These are phyloP conservation scores for Aleiodes alternator DNA, from an alignment of 2,888 invertebrate species.

Conservation along the genomic window DNA sequence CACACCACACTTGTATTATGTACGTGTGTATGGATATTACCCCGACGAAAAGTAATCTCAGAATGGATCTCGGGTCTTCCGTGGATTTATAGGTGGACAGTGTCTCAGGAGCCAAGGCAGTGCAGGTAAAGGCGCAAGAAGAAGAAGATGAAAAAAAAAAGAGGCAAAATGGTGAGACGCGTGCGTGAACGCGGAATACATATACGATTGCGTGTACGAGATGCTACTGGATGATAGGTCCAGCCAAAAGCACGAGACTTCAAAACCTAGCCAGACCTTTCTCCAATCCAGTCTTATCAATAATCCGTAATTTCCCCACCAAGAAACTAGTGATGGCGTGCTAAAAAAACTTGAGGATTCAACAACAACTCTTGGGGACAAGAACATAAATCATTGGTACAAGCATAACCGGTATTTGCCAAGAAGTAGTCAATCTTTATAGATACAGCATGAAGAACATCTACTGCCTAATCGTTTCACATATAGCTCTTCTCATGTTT, in stretches of 20 bases:
- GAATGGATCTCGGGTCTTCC: slow-evolving; percentile 55
- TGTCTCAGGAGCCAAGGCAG: slow-evolving; percentile 36
- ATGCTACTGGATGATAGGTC: slow-evolving; percentile 57
- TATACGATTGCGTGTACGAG: slow-evolving; percentile 56
- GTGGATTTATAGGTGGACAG: slow-evolving; percentile 56
- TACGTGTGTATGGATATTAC: slow-evolving; percentile 43
- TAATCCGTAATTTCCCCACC: slow-evolving; percentile 12
- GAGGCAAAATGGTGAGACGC: slow-evolving; percentile 44
- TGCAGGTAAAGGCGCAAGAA: slow-evolving; percentile 30
- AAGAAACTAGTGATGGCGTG: neutral
- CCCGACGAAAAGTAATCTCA: slow-evolving; percentile 56
- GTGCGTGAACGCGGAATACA: slow-evolving; percentile 49
- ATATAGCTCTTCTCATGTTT: neutral
- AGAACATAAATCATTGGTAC: slow-evolving; percentile 12
- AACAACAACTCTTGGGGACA: neutral
- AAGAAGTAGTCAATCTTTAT: too few species aligned
- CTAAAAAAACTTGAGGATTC: neutral
- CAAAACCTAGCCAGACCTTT: neutral
- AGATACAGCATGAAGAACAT: too few species aligned
- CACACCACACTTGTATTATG: neutral
- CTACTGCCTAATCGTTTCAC: slow-evolving; percentile 5
- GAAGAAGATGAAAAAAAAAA: neutral
- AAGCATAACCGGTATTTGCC: neutral
- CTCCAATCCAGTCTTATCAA: neutral
- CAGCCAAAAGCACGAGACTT: slow-evolving; percentile 43